Evolutionary conservation across 1,140 invertebrate species (phyloP).

Genomic region (Leptoteleia sp.): DNA sequence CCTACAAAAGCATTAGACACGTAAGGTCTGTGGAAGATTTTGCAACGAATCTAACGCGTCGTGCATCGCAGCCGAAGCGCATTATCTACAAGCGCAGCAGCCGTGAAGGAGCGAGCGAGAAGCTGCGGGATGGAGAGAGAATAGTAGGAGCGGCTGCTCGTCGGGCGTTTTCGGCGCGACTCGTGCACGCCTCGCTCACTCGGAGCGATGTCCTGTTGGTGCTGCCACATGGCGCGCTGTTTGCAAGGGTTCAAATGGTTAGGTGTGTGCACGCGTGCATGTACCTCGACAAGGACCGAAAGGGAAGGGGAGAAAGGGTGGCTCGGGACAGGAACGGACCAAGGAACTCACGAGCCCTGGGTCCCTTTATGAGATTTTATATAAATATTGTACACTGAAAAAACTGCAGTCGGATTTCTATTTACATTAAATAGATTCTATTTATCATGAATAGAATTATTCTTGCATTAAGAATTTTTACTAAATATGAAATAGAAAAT

Average conservation of each 20-base stretch:
- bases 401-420: too few species aligned
- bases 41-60: conserved; percentile 52
- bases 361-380: too few species aligned
- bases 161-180: conserved; percentile 48
- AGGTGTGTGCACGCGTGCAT: conserved; percentile 35
- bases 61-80: conserved; percentile 50
- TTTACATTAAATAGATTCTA: too few species aligned
- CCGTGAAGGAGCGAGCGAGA: conserved; percentile 32
- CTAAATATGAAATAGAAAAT: too few species aligned
- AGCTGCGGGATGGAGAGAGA: conserved; percentile 10
- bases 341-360: too few species aligned
- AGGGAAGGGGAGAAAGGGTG: conserved; percentile 14
- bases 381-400: too few species aligned
- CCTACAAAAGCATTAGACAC: conserved; percentile 41
- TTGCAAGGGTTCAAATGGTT: conserved; percentile 52
- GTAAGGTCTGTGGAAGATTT: conserved; percentile 45
- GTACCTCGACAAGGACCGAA: conserved; percentile 32
- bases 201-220: conserved; percentile 71
- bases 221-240: conserved; percentile 74
- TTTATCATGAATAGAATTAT: too few species aligned
- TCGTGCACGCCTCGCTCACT: conserved; percentile 46
- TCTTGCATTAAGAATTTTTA: too few species aligned
- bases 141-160: conserved; percentile 40
- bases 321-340: too few species aligned
- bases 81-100: conserved; percentile 42